Evolutionary conservation across 37 sponge, comb jelly and placozoan species (phyloP).

Genomic region (Spongia lamella): DNA sequence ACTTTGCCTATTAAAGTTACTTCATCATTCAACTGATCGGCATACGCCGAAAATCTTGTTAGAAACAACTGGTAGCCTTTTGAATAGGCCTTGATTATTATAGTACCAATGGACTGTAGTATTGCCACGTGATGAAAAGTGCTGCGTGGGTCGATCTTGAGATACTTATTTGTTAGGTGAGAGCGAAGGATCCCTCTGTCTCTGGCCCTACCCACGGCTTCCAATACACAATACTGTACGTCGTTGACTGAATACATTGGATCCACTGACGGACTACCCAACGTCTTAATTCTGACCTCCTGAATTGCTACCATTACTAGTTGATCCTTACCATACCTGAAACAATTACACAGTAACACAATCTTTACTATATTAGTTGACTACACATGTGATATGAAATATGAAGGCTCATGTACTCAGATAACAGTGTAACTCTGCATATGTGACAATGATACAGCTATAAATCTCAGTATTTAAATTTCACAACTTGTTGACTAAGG

Average conservation of each 20-base stretch:
- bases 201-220: constrained; percentile 43
- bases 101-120: neutral
- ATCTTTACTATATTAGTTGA: neutral
- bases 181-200: constrained; percentile 40
- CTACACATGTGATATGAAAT: no score
- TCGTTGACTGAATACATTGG: constrained; percentile 10
- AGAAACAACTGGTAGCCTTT: constrained; percentile 17
- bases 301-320: constrained; percentile 66
- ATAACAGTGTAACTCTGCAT: no score
- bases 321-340: constrained; percentile 43
- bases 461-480: no score
- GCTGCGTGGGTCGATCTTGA: constrained; percentile 63
- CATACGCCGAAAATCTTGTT: constrained; percentile 9
- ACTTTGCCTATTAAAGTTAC: neutral
- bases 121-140: constrained; percentile 42
- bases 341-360: neutral
- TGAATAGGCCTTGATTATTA: constrained; percentile 28
- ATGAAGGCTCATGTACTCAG: no score
- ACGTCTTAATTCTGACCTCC: constrained; percentile 36
- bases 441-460: no score
- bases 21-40: neutral
- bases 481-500: no score
- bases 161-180: constrained; percentile 29
- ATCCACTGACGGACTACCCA: constrained; percentile 9
- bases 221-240: constrained; percentile 54